Base-by-base conservation (phyloP, 2,113 vertebrate species). In the Antigone vipio region DNA sequence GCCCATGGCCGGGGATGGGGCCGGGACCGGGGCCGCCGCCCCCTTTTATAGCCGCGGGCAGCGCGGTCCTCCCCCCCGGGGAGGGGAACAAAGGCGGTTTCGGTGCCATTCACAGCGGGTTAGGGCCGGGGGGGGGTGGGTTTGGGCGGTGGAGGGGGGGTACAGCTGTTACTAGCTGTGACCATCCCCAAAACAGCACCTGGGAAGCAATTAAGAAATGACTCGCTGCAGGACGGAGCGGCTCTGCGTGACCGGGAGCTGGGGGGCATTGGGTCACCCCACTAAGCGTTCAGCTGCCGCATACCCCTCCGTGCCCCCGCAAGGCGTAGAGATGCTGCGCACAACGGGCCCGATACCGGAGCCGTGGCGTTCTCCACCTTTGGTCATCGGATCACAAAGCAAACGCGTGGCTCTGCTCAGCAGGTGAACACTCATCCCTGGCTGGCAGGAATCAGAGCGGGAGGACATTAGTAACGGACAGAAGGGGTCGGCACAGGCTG, bases 81-180 rank as follows among this genome's bases (percentile, higher is more conserved):
- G 87, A 81, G 84, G 84, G 68, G 89, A 92, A 95, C 87, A 95
- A 95, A 95, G 87, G 93, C 76, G 9, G 73, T 84, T 84, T 94
- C 80, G 83, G 84, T 73, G 95, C 79, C 89, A 77, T 83, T 97
- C 95, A 56, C 93, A 73, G 91, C 40, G 8, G 38, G 92, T 53
- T 58, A 67, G 88, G 76, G 84, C 76, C 24, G 64, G 32, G 74
- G 42, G 59, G 29, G 64, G 49, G 23, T 24, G 38, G 38, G 38
- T 12, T 50, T 11, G 49, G 49, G 49, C 21, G 20, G 11, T 3
- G 11, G 26, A 5, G 29, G 24, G 7, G 15, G 49, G 62, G 12
- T 19, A 9, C 45, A 15, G 80, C 49, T 68, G 38, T 19, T 68
- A 4, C 2, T 3, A 52, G 67, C 66, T 29, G 66, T 3, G 0